A percentile compares a stretch with the other conserved stretches of the same genome.
Conservation (phyloP, 2,888 invertebrate genomes). For the Hypercompe scribonia region DNA sequence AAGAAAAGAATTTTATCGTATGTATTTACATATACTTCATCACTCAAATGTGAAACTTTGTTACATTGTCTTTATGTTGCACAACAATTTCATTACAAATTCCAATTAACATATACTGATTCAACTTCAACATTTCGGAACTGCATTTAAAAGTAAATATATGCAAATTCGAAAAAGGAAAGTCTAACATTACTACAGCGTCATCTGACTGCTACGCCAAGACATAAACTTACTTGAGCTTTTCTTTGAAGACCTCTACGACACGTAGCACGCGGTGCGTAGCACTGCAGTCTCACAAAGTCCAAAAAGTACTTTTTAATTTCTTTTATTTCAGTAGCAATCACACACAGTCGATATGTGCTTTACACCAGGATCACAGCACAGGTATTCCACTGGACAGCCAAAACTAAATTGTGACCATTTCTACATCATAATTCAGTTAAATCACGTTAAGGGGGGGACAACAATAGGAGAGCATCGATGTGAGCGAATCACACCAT, state of each 20-base stretch:
- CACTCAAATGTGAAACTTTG: background rate
- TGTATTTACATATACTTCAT: no score
- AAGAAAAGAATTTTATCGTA: conserved; percentile 8
- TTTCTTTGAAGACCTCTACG: conserved; percentile 63
- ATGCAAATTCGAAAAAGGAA: background rate
- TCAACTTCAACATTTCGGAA: background rate
- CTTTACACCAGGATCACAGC: conserved; percentile 55
- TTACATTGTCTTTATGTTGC: background rate
- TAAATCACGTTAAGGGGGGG: conserved; percentile 84
- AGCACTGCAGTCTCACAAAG: conserved; percentile 68
- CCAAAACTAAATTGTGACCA: conserved; percentile 82
- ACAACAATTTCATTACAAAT: background rate
- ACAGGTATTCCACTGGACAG: conserved; percentile 76
- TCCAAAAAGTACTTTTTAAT: conserved; percentile 44
- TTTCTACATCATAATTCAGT: conserved; percentile 84
- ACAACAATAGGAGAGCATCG: conserved; percentile 84
- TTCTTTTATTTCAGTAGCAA: conserved; percentile 20
- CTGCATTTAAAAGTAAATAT: background rate
- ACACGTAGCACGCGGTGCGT: conserved; percentile 69
- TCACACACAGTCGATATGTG: conserved; percentile 59
- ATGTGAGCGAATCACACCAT: conserved; percentile 86
- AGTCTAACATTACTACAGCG: background rate
- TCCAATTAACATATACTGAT: background rate
- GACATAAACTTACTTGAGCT: conserved; percentile 70
- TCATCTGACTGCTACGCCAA: conserved; percentile 17